Evolutionary conservation across 2,113 vertebrate genomes (phyloP).

Genomic region (Hyaena hyaena): DNA sequence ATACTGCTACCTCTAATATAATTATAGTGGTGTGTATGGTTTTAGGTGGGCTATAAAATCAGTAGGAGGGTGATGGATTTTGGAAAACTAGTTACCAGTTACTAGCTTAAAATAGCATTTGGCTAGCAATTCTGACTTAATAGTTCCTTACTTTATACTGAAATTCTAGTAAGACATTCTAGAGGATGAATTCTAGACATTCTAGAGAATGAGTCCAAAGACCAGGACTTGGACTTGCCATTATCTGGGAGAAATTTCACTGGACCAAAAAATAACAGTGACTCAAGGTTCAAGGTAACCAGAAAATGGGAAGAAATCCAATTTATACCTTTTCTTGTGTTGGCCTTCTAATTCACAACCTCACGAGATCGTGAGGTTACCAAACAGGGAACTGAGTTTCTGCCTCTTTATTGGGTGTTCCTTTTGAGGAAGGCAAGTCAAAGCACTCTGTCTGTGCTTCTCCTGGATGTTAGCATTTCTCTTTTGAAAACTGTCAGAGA

Average conservation of each 20-base stretch:
- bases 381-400: background rate
- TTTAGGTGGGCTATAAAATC: conserved; percentile 25
- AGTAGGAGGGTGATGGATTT: background rate
- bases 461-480: background rate
- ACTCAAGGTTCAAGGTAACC: background rate
- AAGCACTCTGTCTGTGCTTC: background rate
- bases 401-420: background rate
- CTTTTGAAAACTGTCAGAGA: background rate
- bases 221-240: background rate
- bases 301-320: background rate
- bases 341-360: background rate
- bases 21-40: background rate
- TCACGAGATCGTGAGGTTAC: no score
- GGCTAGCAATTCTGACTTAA: background rate
- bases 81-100: conserved; percentile 45
- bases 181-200: conserved; percentile 6
- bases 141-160: background rate
- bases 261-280: background rate
- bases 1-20: background rate
- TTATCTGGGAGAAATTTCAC: background rate
- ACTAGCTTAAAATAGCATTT: conserved; percentile 39
- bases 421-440: background rate
- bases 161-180: conserved; percentile 44
- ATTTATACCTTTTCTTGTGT: background rate
- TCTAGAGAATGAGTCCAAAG: background rate